A percentile compares a stretch with the other conserved stretches of the same genome.
Conservation (phyloP, 2,888 invertebrate genomes). For the Philaethria dido region DNA sequence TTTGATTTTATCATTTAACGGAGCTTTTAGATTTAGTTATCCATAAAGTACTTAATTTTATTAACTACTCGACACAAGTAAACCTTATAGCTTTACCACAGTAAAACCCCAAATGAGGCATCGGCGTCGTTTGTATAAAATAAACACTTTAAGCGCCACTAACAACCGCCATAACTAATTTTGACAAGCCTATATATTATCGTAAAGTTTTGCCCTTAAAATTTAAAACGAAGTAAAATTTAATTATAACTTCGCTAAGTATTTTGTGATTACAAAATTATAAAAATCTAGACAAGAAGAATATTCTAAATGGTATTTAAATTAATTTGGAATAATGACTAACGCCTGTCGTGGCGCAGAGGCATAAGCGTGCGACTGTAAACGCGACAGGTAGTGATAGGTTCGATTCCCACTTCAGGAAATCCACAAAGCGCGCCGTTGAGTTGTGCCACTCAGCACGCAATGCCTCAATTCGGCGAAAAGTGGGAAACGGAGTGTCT, state of each 20-base stretch:
- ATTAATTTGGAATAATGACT: no score
- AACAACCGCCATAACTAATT: conserved; percentile 13
- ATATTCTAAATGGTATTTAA: no score
- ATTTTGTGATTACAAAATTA: neutral
- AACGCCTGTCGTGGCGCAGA: no score
- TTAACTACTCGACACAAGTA: conserved; percentile 31
- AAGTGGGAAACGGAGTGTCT: no score
- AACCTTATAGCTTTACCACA: neutral
- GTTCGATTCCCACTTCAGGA: no score
- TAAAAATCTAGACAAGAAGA: no score
- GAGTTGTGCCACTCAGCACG: no score
- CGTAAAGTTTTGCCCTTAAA: neutral
- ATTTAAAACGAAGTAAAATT: neutral
- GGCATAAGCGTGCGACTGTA: no score
- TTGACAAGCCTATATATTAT: neutral
- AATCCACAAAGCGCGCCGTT: no score
- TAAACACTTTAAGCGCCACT: conserved; percentile 12
- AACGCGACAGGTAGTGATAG: no score
- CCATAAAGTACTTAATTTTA: neutral
- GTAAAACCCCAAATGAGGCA: conserved; percentile 15
- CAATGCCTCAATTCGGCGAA: no score
- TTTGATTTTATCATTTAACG: neutral
- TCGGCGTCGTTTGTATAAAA: conserved; percentile 8
- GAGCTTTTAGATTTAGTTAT: neutral
- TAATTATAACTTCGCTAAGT: neutral